Conservation (phyloP, 2,888 invertebrate species). For the Chrysolina americana region DNA sequence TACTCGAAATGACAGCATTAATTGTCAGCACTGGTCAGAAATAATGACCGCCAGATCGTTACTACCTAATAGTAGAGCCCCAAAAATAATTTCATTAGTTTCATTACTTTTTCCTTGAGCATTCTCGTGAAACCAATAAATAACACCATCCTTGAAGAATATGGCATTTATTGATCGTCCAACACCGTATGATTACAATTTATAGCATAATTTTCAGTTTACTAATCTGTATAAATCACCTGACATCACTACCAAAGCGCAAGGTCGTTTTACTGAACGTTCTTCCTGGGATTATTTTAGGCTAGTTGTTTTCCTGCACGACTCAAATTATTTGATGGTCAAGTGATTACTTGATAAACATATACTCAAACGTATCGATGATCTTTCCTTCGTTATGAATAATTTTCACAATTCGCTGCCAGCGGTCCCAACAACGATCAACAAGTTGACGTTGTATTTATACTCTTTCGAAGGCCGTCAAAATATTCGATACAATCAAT, state of each 20-base stretch:
- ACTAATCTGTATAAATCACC: slow-evolving; percentile 32
- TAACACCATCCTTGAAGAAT: slow-evolving; percentile 21
- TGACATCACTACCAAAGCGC: background rate
- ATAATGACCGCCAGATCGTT: slow-evolving; percentile 3
- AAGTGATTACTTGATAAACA: too few relatives aligned
- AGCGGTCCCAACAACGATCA: too few relatives aligned
- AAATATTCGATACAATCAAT: too few relatives aligned
- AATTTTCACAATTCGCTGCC: too few relatives aligned
- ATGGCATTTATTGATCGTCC: slow-evolving; percentile 12
- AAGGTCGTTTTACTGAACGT: slow-evolving; percentile 4
- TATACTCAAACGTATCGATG: too few relatives aligned
- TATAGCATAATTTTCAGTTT: slow-evolving; percentile 27
- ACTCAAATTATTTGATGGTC: too few relatives aligned
- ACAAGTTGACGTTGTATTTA: too few relatives aligned
- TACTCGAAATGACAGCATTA: background rate
- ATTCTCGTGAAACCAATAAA: slow-evolving; percentile 21
- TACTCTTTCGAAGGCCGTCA: too few relatives aligned
- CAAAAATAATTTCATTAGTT: slow-evolving; percentile 11
- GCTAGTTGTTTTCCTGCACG: background rate
- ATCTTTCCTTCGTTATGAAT: too few relatives aligned
- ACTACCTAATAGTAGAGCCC: slow-evolving; percentile 4
- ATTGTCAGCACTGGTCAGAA: background rate
- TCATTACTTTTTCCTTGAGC: slow-evolving; percentile 24
- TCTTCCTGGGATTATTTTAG: background rate
- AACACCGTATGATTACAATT: slow-evolving; percentile 31